Percentiles rank a stretch among this genome's conserved stretches.
Evolutionary conservation across 2,888 invertebrate species (phyloP).

Genomic region (Parasteatoda lunata): DNA sequence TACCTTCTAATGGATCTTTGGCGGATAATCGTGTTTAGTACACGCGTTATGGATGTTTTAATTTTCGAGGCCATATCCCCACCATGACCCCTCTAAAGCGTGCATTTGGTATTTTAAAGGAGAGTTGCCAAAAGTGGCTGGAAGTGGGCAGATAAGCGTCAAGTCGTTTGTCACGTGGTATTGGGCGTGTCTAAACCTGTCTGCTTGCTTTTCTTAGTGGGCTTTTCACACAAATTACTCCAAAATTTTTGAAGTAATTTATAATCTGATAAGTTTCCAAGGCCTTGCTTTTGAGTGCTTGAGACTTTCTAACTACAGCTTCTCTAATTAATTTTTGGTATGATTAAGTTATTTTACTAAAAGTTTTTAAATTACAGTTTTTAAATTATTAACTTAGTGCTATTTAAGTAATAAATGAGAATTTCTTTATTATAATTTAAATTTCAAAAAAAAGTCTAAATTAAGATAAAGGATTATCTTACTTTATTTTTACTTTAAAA

Average conservation of each 20-base stretch:
- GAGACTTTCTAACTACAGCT: neutral
- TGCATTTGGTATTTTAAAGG: neutral
- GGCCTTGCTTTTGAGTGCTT: neutral
- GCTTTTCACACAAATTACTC: neutral
- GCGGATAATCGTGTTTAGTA: neutral
- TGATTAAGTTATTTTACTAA: neutral
- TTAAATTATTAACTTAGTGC: too few relatives aligned
- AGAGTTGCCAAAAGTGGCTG: neutral
- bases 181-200: neutral
- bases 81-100: neutral
- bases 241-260: neutral
- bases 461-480: too few relatives aligned
- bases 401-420: too few relatives aligned
- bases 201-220: neutral
- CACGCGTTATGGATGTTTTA: constrained; percentile 12
- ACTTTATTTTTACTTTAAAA: too few relatives aligned
- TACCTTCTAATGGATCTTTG: neutral
- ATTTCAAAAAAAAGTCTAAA: too few relatives aligned
- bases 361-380: too few relatives aligned
- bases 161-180: constrained; percentile 19
- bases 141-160: constrained; percentile 13
- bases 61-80: neutral
- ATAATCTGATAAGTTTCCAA: neutral
- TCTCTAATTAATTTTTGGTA: neutral
- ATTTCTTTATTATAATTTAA: too few relatives aligned